Base-by-base conservation (phyloP, 2,797 vertebrate genomes). In the Lagorchestes hirsutus region DNA sequence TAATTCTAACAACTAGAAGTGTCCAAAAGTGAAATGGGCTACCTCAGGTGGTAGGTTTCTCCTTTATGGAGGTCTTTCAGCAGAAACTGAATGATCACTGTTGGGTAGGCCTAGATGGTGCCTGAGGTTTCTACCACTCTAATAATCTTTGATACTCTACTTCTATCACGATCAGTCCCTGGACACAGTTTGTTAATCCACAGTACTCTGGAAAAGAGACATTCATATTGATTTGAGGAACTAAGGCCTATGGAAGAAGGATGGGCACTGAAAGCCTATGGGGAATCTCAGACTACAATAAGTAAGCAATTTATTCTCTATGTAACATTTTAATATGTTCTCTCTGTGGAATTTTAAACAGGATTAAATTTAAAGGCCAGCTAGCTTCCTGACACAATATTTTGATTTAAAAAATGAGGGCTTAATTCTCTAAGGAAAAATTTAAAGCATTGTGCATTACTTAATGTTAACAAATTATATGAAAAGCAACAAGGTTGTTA, bases 381-480 rank as follows among this genome's bases (percentile, higher is more conserved):
- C 18, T 58, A 90, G 40, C 90, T 93, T 90, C 13, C 50, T 92
- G 92, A 27, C 18, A 27, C 27, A 90, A 46, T 93, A 92, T 95
- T 93, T 46, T 93, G 54, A 96, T 46, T 55, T 56, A 93, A 57
- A 93, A 95, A 92, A 16, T n/a, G 50, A n/a, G 14, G 54, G 22
- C 90, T 58, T 82, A 57, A 93, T 46, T 18, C 1, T 67, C 34
- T 90, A 90, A 62, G 46, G 18, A 96, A 55, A 94, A n/a, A 93
- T 90, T n/a, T 62, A 54, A 52, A 92, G 1, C n/a, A 59, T 94
- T 58, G 59, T 95, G 31, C 31, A 92, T 67, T 90, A 92, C 87
- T 52, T 12, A 94, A 91, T 54, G 46, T 59, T 95, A 55, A 67
- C 40, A 10, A 93, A 55, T 90, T 56, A 18, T 82, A 91, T 54